Base-by-base conservation (phyloP, 1,140 invertebrate genomes). In the Drosophila elegans region DNA sequence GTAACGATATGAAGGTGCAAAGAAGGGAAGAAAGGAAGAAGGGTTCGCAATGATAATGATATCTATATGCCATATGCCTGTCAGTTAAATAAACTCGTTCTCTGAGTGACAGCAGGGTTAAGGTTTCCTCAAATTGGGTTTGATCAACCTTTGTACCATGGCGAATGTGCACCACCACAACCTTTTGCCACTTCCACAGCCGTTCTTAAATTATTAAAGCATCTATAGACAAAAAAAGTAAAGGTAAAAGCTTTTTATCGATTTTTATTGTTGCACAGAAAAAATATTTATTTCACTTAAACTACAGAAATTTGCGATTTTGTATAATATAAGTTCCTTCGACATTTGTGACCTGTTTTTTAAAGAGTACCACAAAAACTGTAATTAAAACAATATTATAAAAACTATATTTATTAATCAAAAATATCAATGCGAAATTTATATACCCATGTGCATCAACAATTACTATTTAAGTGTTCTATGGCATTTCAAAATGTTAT, bases 151-250 rank as follows among this genome's bases (percentile, higher is more conserved):
- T 16, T 12, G 13, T 3, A 13, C 11, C 21, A 12, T n/a, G 25
- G 16, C 57, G 34, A 63, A 55, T 61, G 41, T 39, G n/a, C 67
- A 48, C 54, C 61, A 56, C 56, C 59, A 53, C 45, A 34, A n/a
- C 10, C 6, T 25, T 21, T 59, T 34, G 11, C 4, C 25, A 32
- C 32, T 27, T 41, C 39, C 56, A 44, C 27, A 21, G 25, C 44
- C 56, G 21, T 41, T 44, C n/a, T 53, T 79, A 46, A 84, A 84
- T 68, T 76, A 84, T 84, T 83, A 83, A 83, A 72, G 80, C 46
- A 74, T 64, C 16, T 34, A 36, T 32, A 32, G 44, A 34, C 34
- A 42, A 36, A 56, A 56, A 55, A 42, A 36, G 51, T 0, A 21
- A 56, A 48, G 46, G 62, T 27, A 11, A 69, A 49, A 83, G 80